Evolutionary conservation across 2,113 vertebrate species (phyloP).

Genomic region (Alosa alosa): DNA sequence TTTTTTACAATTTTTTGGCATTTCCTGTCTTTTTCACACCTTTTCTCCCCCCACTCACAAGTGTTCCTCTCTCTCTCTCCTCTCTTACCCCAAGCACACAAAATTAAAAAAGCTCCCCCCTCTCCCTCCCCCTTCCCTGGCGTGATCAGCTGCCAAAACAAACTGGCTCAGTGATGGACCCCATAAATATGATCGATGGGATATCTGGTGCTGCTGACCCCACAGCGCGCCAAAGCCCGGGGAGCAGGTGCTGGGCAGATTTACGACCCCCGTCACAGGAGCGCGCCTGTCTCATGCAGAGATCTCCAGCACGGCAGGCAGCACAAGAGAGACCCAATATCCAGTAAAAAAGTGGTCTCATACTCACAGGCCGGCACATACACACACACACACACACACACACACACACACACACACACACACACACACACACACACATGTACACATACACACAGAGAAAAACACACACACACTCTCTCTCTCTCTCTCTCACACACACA

Average conservation of each 20-base stretch:
- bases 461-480: background rate
- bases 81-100: background rate
- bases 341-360: background rate
- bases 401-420: background rate
- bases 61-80: background rate
- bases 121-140: constrained; percentile 35
- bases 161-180: constrained; percentile 64
- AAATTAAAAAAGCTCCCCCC: constrained; percentile 6
- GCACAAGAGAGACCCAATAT: background rate
- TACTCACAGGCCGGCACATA: background rate
- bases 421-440: background rate
- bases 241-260: constrained; percentile 71
- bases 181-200: constrained; percentile 73
- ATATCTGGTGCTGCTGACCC: constrained; percentile 67
- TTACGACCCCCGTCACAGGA: constrained; percentile 50
- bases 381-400: too few relatives aligned
- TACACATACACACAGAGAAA: background rate
- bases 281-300: constrained; percentile 41
- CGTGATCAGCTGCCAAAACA: constrained; percentile 73
- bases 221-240: constrained; percentile 60
- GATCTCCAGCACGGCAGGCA: constrained; percentile 33
- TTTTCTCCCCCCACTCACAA: constrained; percentile 16
- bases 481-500: background rate
- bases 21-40: background rate
- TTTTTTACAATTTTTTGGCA: background rate